These are phyloP conservation scores for Volucella inanis DNA, from an alignment of 2,888 invertebrate genomes.

Conservation along the genomic window DNA sequence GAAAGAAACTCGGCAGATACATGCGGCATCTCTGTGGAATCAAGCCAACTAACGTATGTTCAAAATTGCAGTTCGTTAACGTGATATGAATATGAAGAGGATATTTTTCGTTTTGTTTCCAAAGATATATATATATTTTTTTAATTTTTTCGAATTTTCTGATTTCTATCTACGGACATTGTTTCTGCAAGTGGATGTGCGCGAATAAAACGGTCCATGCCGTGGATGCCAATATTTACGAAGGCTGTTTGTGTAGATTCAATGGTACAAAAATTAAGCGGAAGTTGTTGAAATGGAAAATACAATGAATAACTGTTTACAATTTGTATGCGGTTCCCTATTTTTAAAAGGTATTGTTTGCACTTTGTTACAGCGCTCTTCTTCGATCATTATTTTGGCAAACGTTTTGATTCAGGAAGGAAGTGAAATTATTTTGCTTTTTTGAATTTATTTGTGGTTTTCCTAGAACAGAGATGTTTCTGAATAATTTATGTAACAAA, in stretches of 20 bases:
- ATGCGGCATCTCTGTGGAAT: conserved; percentile 3
- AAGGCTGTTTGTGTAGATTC: conserved; percentile 25
- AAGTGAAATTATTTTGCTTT: conserved; percentile 1
- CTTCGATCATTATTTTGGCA: conserved; percentile 13
- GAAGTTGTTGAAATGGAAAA: conserved; percentile 54
- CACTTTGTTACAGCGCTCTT: conserved; percentile 30
- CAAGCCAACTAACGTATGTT: conserved; percentile 35
- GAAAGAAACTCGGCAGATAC: too few relatives aligned
- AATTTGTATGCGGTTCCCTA: not conserved
- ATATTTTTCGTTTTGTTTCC: conserved; percentile 7
- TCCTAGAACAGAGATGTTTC: too few relatives aligned
- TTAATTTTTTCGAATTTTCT: conserved; percentile 18
- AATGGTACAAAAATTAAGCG: conserved; percentile 54
- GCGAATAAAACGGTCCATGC: not conserved
- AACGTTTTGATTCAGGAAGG: conserved; percentile 32
- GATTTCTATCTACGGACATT: conserved; percentile 48
- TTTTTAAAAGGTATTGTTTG: conserved; percentile 42
- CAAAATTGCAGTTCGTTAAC: conserved; percentile 69
- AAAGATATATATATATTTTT: conserved; percentile 9
- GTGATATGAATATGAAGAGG: conserved; percentile 52
- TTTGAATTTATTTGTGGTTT: not conserved
- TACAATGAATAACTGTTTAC: conserved; percentile 69
- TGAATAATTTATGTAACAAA: too few relatives aligned
- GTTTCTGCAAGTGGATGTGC: not conserved
- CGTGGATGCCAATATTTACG: conserved; percentile 61